Evolutionary conservation across 2,797 vertebrate species (phyloP), one percentile per base, ranked within the genome.

Genomic region (Phaenicophaeus curvirostris): DNA sequence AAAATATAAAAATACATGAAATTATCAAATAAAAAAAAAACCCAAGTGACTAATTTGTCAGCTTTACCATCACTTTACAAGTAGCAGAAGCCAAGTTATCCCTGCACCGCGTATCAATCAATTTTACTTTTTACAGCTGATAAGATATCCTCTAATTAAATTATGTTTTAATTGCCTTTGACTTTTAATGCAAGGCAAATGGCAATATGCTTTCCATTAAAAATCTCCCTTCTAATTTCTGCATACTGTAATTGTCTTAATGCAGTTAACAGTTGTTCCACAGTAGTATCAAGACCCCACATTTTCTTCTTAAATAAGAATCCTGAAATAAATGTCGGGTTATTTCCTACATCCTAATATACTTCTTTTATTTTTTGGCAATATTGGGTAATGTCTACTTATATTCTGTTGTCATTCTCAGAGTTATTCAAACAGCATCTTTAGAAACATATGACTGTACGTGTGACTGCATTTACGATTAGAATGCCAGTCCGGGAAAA

Each of bases 121-220:
- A 93, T 94, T 96, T 88, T 89, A 93, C 77, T 97, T 97, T 96
- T 95, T 94, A 87, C 85, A 94, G 92, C 86, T 90, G 96, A 96
- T 97, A 97, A 97, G 96, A 96, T 94, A 93, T 89, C 96, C 74
- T 96, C 84, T 97, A 98, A 97, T 97, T 97, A 97, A 97, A 96
- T 95, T 96, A 97, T 95, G 79, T 94, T 97, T 97, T 97, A 97
- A 97, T 97, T 98, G 96, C 94, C 69, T 97, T 95, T 97, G 96
- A 96, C 90, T 97, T 89, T 13, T 80, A 97, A 93, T 95, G 92
- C 91, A 96, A 95, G 85, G 93, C 65, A 97, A 96, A 92, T 94
- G 89, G 94, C 94, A 97, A 95, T 93, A 91, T 95, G 92, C 87
- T 94, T 94, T 86, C 79, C 77, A 75, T 92, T 80, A 63, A 79